Evolutionary conservation across 2,113 vertebrate species (phyloP).

Genomic region (Eidolon helvum): DNA sequence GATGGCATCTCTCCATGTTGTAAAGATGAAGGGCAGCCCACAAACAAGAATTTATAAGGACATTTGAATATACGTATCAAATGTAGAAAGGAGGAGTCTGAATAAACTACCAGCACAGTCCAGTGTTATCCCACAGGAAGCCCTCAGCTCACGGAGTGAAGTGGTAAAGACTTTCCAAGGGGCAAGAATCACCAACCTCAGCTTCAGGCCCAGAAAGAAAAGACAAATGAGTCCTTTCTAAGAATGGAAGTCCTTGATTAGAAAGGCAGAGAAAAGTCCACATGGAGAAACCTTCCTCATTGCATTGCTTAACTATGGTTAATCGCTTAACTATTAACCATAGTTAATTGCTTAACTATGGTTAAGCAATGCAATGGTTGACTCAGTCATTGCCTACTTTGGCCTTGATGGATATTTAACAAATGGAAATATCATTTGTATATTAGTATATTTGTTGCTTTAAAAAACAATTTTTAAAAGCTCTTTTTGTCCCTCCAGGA

Average conservation of each 20-base stretch:
- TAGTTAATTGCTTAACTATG: no score
- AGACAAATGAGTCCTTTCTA: slow-evolving; percentile 17
- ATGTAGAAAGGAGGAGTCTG: background rate
- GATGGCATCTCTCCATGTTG: background rate
- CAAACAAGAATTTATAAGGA: background rate
- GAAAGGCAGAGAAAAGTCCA: background rate
- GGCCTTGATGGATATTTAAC: slow-evolving; percentile 62
- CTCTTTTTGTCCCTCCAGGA: slow-evolving; percentile 69
- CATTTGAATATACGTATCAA: background rate
- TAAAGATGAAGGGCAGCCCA: background rate
- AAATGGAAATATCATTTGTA: slow-evolving; percentile 77
- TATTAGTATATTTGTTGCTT: slow-evolving; percentile 70
- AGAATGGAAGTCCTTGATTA: background rate
- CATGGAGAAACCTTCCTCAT: background rate
- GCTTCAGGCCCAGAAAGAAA: background rate
- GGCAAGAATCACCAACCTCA: background rate
- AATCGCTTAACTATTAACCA: no score
- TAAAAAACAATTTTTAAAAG: slow-evolving; percentile 73
- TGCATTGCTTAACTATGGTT: no score
- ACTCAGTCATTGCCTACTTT: slow-evolving; percentile 56
- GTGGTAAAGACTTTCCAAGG: background rate
- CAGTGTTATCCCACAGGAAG: background rate
- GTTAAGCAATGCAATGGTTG: background rate
- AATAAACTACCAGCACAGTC: background rate
- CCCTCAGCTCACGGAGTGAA: background rate